Evolutionary conservation across 2,888 invertebrate genomes (phyloP).

Genomic region (Hecatera dysodea): DNA sequence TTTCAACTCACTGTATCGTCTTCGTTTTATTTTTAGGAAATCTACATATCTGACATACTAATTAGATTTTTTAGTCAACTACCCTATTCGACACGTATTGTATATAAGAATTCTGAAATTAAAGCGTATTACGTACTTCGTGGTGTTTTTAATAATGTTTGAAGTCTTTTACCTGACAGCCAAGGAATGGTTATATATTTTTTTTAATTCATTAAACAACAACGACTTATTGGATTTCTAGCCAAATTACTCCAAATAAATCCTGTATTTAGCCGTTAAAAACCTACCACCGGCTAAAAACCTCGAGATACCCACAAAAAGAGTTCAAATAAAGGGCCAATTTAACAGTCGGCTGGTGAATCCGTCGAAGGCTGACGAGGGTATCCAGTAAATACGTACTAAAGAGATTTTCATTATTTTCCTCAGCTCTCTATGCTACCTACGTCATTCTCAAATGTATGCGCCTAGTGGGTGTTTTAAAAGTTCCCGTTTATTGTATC

Average conservation of each 20-base stretch:
- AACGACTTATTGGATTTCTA: neutral
- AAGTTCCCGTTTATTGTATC: conserved; percentile 37
- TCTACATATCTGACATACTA: too few relatives aligned
- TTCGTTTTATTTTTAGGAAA: too few relatives aligned
- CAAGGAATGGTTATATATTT: too few relatives aligned
- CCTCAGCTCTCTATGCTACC: conserved; percentile 39
- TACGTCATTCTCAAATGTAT: conserved; percentile 52
- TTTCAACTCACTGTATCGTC: too few relatives aligned
- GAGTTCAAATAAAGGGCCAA: conserved; percentile 59
- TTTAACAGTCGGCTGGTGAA: conserved; percentile 60
- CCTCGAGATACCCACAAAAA: conserved; percentile 53
- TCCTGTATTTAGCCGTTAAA: neutral
- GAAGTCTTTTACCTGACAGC: too few relatives aligned
- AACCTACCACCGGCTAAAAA: conserved; percentile 16
- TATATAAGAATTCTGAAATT: too few relatives aligned
- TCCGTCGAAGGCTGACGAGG: conserved; percentile 61
- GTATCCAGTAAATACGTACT: conserved; percentile 58
- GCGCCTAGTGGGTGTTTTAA: conserved; percentile 44
- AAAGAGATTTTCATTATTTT: conserved; percentile 66
- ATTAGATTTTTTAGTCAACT: too few relatives aligned
- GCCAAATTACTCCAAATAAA: conserved; percentile 44
- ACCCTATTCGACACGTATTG: too few relatives aligned
- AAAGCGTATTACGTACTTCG: too few relatives aligned
- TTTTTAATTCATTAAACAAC: neutral
- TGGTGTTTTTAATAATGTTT: too few relatives aligned